A percentile compares a stretch with the other conserved stretches of the same genome.
phyloP scores from a whole-genome alignment of 2,797 vertebrate species.

The Myiotriccus ornatus region DNA sequence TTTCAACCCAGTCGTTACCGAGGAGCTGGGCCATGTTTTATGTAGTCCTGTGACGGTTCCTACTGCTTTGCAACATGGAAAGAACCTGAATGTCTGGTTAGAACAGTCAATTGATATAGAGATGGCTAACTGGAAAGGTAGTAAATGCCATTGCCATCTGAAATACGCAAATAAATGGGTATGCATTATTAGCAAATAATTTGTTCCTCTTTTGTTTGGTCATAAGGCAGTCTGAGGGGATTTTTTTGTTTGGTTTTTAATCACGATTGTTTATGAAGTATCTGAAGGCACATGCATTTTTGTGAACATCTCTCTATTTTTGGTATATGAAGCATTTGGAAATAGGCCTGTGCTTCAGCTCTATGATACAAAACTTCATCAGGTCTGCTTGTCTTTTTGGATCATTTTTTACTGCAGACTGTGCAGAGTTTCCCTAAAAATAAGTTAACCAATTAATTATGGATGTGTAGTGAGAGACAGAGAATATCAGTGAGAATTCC shows the following conservation, averaged over 20 bases:
- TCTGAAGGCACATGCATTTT: background rate
- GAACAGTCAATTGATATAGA: background rate
- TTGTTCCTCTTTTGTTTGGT: background rate
- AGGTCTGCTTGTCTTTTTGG: background rate
- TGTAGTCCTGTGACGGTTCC: background rate
- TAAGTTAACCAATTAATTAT: background rate
- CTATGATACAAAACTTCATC: background rate
- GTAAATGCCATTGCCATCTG: background rate
- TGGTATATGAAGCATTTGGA: background rate
- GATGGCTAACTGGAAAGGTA: background rate
- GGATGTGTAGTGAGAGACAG: background rate
- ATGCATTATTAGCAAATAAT: background rate
- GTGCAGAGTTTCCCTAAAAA: background rate
- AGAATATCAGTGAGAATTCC: background rate
- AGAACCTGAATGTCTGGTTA: background rate
- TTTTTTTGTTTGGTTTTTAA: background rate
- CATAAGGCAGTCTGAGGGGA: background rate
- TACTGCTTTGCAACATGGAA: background rate
- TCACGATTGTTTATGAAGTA: background rate
- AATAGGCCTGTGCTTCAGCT: background rate
- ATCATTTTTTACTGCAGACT: background rate
- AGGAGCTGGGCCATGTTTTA: background rate
- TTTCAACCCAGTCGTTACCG: background rate
- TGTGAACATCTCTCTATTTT: background rate
- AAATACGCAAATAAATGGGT: background rate